Evolutionary conservation across 2,888 invertebrate species (phyloP), one percentile per base, ranked within the genome.

Genomic region (Alcis repandata): DNA sequence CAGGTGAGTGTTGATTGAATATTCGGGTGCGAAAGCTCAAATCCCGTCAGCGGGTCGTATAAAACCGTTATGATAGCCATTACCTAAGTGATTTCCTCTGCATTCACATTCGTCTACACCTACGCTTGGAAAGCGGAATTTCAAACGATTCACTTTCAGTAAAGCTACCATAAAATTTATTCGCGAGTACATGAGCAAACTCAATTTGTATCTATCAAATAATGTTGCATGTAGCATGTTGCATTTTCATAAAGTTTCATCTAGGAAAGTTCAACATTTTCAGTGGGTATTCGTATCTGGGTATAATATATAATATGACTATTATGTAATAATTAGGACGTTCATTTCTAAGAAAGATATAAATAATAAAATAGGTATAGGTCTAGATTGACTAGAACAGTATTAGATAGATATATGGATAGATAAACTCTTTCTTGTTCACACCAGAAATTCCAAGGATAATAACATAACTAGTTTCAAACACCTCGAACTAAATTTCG

Each of bases 71-170:
- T 59, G 48, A 64, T 43, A 43, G 54, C 59, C 57, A 60, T 70
- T 63, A 63, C 51, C 46, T 48, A 67, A 67, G 62, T 64, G 59
- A 60, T 68, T 67, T 64, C 59, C 57, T 63, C 59, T 61, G 38
- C 54, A 53, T 59, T 33, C 56, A 54, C 62, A 58, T 69, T 52
- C 43, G 15, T 69, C 64, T 40, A 60, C 60, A 59, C 68, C 71
- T 60, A 71, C 69, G 60, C 62, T 19, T 33, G 19, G 22, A 58
- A 45, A 49, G 13, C 33, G 46, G 43, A 53, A 62, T 59, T 45
- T 40, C 8, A 7, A 38, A 51, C 36, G 27, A 8, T 22, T 57
- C 49, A 48, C 20, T 51, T 52, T 27, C 52, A 53, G 22, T 33
- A 22, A 45, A 57, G 19, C 17, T 40, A n/a, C 13, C 41, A 48